These are phyloP conservation scores for Lordiphosa collinella DNA, from an alignment of 1,140 invertebrate genomes.

Conservation along the genomic window DNA sequence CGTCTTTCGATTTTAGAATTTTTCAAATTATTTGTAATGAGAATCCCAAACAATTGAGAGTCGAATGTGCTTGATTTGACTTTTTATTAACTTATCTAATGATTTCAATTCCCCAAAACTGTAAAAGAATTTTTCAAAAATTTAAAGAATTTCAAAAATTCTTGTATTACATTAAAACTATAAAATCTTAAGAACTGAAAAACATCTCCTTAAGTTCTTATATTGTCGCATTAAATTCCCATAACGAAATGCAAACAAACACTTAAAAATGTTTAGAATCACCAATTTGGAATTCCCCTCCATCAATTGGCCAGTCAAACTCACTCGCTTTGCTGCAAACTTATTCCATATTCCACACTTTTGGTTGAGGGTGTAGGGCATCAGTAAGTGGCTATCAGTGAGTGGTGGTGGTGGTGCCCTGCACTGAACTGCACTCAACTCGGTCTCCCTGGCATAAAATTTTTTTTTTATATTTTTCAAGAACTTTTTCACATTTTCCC, in stretches of 20 bases:
- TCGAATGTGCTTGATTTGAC: no score
- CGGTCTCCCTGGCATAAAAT: conserved; percentile 1
- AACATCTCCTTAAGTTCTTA: background rate
- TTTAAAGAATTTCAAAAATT: no score
- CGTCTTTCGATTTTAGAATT: no score
- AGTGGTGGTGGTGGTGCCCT: conserved; percentile 10
- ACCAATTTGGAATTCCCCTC: background rate
- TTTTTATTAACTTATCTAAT: no score
- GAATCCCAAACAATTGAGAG: no score
- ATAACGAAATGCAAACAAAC: background rate
- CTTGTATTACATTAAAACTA: background rate
- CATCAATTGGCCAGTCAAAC: conserved; percentile 3
- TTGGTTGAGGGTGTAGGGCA: conserved; percentile 17
- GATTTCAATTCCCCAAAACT: no score
- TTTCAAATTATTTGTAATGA: no score
- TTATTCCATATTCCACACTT: background rate
- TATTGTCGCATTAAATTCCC: background rate
- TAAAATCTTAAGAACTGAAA: background rate
- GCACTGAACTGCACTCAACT: conserved; percentile 10
- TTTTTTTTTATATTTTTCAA: conserved; percentile 18
- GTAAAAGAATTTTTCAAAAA: no score
- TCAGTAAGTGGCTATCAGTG: conserved; percentile 41
- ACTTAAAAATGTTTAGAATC: background rate
- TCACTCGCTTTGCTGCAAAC: background rate
- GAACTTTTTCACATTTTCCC: conserved; percentile 28